Evolutionary conservation across 2,797 vertebrate genomes (phyloP).

Genomic region (Choloepus didactylus): DNA sequence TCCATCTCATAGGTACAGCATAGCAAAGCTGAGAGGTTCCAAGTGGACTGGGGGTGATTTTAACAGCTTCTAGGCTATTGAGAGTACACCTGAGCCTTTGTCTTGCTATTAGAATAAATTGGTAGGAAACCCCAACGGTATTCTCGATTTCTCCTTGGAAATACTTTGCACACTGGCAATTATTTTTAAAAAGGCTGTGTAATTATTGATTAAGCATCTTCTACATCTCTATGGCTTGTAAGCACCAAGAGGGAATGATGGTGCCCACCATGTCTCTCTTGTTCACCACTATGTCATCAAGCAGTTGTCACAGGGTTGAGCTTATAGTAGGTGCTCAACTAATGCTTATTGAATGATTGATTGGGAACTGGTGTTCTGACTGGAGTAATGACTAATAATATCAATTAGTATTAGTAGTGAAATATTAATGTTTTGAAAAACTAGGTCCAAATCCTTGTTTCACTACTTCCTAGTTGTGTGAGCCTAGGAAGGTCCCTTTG

Average conservation of each 20-base stretch:
- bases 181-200: background rate
- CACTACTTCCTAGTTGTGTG: background rate
- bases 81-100: background rate
- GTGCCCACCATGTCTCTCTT: background rate
- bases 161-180: background rate
- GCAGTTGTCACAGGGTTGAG: background rate
- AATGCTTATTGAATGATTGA: background rate
- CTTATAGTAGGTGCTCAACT: background rate
- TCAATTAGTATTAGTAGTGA: background rate
- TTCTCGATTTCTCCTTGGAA: background rate
- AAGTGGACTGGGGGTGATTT: background rate
- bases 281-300: background rate
- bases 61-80: background rate
- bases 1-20: background rate
- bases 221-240: background rate
- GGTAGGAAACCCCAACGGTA: background rate
- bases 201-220: background rate
- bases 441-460: background rate
- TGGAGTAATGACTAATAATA: background rate
- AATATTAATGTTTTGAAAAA: background rate
- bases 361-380: background rate
- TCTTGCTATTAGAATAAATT: background rate
- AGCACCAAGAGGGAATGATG: background rate
- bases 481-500: background rate
- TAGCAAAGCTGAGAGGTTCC: background rate